Percentiles rank a stretch among this genome's conserved stretches.
Conservation (phyloP, 2,113 vertebrate genomes). For the Perognathus longimembris region DNA sequence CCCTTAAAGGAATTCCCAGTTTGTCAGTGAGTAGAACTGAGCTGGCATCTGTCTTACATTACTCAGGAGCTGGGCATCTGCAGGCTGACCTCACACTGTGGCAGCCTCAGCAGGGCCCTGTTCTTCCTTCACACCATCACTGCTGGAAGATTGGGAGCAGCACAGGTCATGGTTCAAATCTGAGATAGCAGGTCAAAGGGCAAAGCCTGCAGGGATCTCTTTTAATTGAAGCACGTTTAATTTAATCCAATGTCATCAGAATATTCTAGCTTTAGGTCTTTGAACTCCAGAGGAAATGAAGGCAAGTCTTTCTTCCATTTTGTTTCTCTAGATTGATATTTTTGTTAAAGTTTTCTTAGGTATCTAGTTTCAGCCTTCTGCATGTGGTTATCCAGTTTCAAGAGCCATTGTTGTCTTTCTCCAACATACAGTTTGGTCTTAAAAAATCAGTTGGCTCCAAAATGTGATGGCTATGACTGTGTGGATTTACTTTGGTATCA, state of each 20-base stretch:
- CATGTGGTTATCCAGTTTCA: too few species aligned
- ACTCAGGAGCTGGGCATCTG: conserved; percentile 77
- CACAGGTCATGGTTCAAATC: conserved; percentile 50
- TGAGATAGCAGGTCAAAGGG: conserved; percentile 12
- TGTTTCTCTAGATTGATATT: neutral
- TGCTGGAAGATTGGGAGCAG: conserved; percentile 56
- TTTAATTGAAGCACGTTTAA: conserved; percentile 60
- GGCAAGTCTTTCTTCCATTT: neutral
- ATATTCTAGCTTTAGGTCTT: neutral
- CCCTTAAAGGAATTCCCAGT: conserved; percentile 68
- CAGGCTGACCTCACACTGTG: conserved; percentile 79
- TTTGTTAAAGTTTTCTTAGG: neutral
- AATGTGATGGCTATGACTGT: too few species aligned
- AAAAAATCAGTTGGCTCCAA: too few species aligned
- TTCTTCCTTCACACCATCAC: conserved; percentile 67
- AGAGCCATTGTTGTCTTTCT: too few species aligned
- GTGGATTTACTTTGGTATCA: too few species aligned
- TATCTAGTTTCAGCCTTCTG: neutral
- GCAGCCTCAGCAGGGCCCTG: conserved; percentile 71
- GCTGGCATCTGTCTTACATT: conserved; percentile 86
- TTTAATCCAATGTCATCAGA: neutral
- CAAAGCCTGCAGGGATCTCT: conserved; percentile 36
- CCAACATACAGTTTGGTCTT: too few species aligned
- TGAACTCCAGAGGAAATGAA: neutral
- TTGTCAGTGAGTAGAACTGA: conserved; percentile 74